phyloP scores from a whole-genome alignment of 2,797 vertebrate species.

The Helarctos malayanus region DNA sequence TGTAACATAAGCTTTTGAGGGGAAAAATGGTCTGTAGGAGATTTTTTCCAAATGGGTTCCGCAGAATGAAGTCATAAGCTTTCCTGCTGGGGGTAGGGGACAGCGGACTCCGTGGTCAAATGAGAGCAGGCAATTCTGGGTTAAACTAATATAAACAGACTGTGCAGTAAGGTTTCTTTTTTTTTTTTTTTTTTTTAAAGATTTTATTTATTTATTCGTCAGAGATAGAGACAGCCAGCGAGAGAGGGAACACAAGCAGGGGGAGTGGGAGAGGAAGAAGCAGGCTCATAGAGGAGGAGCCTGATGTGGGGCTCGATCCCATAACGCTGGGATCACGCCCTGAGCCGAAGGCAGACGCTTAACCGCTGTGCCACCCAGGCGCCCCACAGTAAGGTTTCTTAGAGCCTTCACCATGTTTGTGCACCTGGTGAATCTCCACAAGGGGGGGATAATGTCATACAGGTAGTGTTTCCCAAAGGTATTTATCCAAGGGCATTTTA shows the following conservation, averaged over 20 bases:
- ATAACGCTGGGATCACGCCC: no score
- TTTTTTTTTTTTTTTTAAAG: no score
- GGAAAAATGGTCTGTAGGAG: neutral
- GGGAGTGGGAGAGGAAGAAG: no score
- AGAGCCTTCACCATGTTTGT: neutral
- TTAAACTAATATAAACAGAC: neutral
- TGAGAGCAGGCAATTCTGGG: slow-evolving; percentile 21
- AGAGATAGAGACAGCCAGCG: no score
- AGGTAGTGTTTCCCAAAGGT: neutral
- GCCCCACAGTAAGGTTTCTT: neutral
- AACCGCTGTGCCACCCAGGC: no score
- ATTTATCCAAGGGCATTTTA: neutral
- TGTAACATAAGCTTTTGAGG: neutral
- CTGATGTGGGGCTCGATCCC: no score
- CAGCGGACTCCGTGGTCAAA: neutral
- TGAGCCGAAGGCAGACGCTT: no score
- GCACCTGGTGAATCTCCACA: neutral
- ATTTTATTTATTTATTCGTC: no score
- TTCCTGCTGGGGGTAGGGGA: neutral
- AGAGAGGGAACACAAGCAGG: no score
- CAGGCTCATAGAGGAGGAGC: no score
- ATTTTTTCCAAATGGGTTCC: slow-evolving; percentile 11
- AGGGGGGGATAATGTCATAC: neutral
- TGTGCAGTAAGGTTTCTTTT: neutral
- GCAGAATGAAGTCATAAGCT: slow-evolving; percentile 18